These are phyloP conservation scores for Luehdorfia chinensis DNA, from an alignment of 1,140 invertebrate genomes.

Conservation along the genomic window DNA sequence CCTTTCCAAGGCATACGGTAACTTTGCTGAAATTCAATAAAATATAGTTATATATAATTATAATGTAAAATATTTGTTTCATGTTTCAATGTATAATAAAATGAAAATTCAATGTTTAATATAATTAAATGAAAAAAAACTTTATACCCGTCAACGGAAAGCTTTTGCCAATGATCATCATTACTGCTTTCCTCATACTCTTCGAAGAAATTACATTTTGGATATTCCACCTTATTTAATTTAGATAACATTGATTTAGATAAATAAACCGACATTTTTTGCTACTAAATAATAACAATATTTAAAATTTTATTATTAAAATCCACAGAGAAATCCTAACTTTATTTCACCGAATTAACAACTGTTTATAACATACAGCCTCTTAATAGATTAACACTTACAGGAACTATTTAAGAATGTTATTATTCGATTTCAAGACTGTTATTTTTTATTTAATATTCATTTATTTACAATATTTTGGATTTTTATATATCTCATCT, in stretches of 20 bases:
- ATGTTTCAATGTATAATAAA: too few relatives aligned
- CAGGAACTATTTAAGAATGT: too few relatives aligned
- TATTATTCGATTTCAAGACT: too few relatives aligned
- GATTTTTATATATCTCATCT: too few relatives aligned
- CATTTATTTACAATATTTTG: too few relatives aligned
- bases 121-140: conserved; percentile 19
- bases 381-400: too few relatives aligned
- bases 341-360: too few relatives aligned
- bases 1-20: conserved; percentile 41
- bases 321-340: too few relatives aligned
- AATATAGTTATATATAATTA: not conserved
- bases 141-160: conserved; percentile 42
- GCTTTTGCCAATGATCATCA: conserved; percentile 54
- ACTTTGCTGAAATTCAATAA: conserved; percentile 46
- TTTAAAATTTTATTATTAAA: too few relatives aligned
- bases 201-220: conserved; percentile 24
- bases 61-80: conserved; percentile 22
- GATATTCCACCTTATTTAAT: conserved; percentile 48
- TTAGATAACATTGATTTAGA: conserved; percentile 59
- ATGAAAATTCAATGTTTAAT: too few relatives aligned
- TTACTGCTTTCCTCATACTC: conserved; percentile 27
- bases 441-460: too few relatives aligned
- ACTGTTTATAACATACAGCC: too few relatives aligned
- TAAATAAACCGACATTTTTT: conserved; percentile 58
- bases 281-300: conserved; percentile 7